Evolutionary conservation across 2,888 invertebrate genomes (phyloP), one percentile per base, ranked within the genome.

Genomic region (Drosophila paracracens): DNA sequence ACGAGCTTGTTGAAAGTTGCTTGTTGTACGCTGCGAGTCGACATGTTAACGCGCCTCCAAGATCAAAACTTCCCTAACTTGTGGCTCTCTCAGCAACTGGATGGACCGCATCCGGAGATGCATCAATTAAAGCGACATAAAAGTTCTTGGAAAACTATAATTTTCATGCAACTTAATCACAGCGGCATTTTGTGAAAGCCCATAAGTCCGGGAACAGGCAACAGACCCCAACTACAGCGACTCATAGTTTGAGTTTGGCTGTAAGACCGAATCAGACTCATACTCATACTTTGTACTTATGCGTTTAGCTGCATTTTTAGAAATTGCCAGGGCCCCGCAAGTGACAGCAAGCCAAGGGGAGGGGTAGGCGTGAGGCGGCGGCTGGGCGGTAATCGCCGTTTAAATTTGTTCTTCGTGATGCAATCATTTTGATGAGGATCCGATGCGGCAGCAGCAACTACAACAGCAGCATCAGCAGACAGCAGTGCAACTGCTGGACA

Each of bases 381-480:
- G 35, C 18, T 58, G 46, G 66, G 71, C 67, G 74, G 82, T 87
- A 89, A 87, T 87, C 89, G 83, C 82, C 69, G 82, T 80, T 86
- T 89, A 90, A 91, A 91, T 91, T 91, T 90, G 91, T 86, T 89
- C 87, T 91, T 91, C 91, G 91, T 91, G 91, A 83, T 82, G 78
- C 84, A 89, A 91, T 89, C 91, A 91, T 91, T 90, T 82, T 85
- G 83, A 82, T 81, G 79, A 79, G 79, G 76, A 79, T 79, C 79
- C 79, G 68, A 79, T 76, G 76, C 73, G 50, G 65, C 79, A 68
- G 58, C 70, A 35, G 33, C 40, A 54, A 50, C 59, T 54, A 40
- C 43, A 48, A 31, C 63, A 59, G 31, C 64, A 46, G n/a, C 57
- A 33, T 29, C 53, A 18, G 4, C 54, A 51, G 18, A 27, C 64